Base-by-base conservation (phyloP, 2,113 vertebrate genomes). In the Pterocles orientalis region DNA sequence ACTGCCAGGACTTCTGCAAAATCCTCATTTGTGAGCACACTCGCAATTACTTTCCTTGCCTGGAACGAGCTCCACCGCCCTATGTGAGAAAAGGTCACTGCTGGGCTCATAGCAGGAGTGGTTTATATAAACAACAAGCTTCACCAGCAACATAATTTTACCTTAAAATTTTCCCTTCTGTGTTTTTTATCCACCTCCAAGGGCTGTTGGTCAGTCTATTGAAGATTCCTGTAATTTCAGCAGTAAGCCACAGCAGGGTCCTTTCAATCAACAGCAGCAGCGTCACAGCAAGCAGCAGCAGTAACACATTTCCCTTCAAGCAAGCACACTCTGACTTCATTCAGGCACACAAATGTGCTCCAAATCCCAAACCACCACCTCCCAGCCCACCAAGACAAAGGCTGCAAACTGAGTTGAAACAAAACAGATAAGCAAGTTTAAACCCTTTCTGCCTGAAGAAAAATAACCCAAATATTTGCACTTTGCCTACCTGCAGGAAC, bases 191-290 rank as follows among this genome's bases (percentile, higher is more conserved):
- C 36, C 54, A 78, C 14, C 58, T 58, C 53, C 2, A 6, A 95
- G 92, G 48, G 73, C 88, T 94, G 82, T 69, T 2, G 1, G 75
- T 92, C 0, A 1, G 20, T 71, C 64, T 88, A 47, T 66, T 95
- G 94, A 91, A 82, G 92, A 92, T 80, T 92, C 86, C 69, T 9
- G 28, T 94, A 82, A 92, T 97, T 96, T 90, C 71, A 93, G 82
- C 90, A 75, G 80, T 85, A 94, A 91, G 69, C 33, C 95, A 77
- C 96, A 95, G 96, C 96, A 96, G 92, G 94, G 15, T 92, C 43
- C 86, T 92, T 93, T 97, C 95, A 92, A 81, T 96, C 95, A 90
- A 71, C 75, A 85, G 78, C 80, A 85, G 51, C 80, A 64, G 83
- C 23, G 19, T 88, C 91, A 87, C 95, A 91, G 94, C 51, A 47